Evolutionary conservation across 2,797 vertebrate genomes (phyloP).

Genomic region (Heliangelus exortis): DNA sequence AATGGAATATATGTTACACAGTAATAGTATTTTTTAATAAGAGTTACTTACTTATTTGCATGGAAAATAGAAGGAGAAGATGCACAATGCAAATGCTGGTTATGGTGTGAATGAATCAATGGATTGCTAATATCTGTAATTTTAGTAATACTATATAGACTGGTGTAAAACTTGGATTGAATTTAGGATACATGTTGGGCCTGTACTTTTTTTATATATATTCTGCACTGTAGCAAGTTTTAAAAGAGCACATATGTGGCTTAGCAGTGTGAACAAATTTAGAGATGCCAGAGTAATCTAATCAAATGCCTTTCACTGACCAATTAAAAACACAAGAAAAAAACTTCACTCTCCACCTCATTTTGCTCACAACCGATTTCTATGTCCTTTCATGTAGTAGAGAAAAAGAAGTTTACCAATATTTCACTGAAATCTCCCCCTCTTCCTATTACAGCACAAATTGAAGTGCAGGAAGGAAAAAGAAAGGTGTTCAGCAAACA

Average conservation of each 20-base stretch:
- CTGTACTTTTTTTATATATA: not conserved
- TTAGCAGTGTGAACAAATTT: not conserved
- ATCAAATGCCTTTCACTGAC: not conserved
- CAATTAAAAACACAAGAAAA: not conserved
- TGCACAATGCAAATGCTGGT: not conserved
- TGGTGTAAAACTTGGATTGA: not conserved
- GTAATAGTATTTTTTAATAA: not conserved
- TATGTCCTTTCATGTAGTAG: not conserved
- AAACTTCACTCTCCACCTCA: not conserved
- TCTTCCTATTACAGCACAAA: not conserved
- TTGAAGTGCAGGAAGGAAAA: not conserved
- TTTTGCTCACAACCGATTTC: not conserved
- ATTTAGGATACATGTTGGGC: not conserved
- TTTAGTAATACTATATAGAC: not conserved
- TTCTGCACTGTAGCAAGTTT: not conserved
- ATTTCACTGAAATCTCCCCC: not conserved
- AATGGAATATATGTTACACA: not conserved
- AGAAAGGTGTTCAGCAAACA: not conserved
- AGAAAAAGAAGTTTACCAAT: not conserved
- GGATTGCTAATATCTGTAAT: constrained; percentile 6
- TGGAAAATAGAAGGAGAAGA: not conserved
- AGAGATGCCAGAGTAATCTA: not conserved
- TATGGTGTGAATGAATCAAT: not conserved
- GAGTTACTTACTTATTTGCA: not conserved
- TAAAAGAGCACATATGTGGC: not conserved